Evolutionary conservation across 2,797 vertebrate species (phyloP).

Genomic region (Zenarchopterus dispar): DNA sequence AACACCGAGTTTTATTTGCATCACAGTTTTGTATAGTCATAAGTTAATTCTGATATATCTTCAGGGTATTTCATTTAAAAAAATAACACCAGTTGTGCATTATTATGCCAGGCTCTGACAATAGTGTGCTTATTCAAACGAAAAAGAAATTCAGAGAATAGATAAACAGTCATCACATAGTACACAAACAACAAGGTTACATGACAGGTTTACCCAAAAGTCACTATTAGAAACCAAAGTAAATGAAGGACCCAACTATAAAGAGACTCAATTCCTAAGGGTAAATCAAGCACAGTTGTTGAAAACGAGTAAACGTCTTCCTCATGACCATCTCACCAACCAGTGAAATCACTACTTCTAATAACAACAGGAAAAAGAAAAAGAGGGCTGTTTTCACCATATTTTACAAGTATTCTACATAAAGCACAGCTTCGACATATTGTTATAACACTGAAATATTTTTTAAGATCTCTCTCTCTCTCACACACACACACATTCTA

Average conservation of each 20-base stretch:
- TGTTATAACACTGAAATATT: no score
- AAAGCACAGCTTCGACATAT: not conserved
- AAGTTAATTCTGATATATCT: constrained; percentile 39
- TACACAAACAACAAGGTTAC: constrained; percentile 29
- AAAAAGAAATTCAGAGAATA: constrained; percentile 34
- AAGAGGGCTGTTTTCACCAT: not conserved
- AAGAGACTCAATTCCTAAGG: constrained; percentile 24
- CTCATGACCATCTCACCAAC: not conserved
- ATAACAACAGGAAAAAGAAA: not conserved
- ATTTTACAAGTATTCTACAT: not conserved
- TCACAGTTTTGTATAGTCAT: constrained; percentile 48
- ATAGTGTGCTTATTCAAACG: constrained; percentile 24
- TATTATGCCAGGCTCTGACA: constrained; percentile 36
- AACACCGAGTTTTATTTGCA: constrained; percentile 57
- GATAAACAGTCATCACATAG: constrained; percentile 46
- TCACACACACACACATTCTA: no score
- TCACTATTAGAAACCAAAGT: constrained; percentile 25
- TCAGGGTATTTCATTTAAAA: constrained; percentile 42
- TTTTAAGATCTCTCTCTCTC: no score
- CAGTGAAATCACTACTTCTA: not conserved
- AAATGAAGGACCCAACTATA: constrained; percentile 11
- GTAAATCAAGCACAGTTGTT: constrained; percentile 46
- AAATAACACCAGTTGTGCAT: constrained; percentile 37
- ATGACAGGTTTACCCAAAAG: constrained; percentile 20
- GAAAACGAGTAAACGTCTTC: not conserved